These are phyloP conservation scores for Malthinus seriepunctatus DNA, from an alignment of 2,888 invertebrate species.

Conservation along the genomic window DNA sequence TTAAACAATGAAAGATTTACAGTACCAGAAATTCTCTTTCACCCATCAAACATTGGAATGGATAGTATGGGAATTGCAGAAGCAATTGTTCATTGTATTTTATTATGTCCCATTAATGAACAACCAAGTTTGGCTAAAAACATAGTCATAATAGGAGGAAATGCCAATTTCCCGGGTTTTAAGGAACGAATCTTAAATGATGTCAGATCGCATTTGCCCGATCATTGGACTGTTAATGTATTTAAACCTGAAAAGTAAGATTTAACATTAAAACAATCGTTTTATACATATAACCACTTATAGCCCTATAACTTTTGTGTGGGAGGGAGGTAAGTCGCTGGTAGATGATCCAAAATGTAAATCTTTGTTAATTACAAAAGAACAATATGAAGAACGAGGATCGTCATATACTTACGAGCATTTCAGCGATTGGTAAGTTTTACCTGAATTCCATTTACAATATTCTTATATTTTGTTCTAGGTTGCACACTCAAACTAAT, in stretches of 20 bases:
- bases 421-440: constrained; percentile 55
- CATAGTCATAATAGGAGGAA: constrained; percentile 84
- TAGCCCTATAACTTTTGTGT: constrained; percentile 82
- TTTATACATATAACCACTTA: no score
- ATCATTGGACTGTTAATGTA: constrained; percentile 77
- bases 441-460: neutral
- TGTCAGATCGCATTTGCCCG: constrained; percentile 76
- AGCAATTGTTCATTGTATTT: constrained; percentile 79
- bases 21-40: constrained; percentile 92
- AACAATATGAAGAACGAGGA: constrained; percentile 91
- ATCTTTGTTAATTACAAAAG: constrained; percentile 73
- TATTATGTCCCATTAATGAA: constrained; percentile 71
- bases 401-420: constrained; percentile 60
- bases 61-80: constrained; percentile 91
- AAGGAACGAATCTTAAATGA: constrained; percentile 77
- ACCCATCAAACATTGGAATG: constrained; percentile 93
- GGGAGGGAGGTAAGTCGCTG: constrained; percentile 84
- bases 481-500: constrained; percentile 10
- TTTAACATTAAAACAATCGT: constrained; percentile 21
- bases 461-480: neutral
- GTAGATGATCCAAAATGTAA: constrained; percentile 75
- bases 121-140: constrained; percentile 79
- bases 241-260: constrained; percentile 67
- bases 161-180: constrained; percentile 81
- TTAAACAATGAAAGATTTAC: constrained; percentile 93